These are phyloP conservation scores for Camponotus pennsylvanicus DNA, from an alignment of 1,140 invertebrate species.

Conservation along the genomic window DNA sequence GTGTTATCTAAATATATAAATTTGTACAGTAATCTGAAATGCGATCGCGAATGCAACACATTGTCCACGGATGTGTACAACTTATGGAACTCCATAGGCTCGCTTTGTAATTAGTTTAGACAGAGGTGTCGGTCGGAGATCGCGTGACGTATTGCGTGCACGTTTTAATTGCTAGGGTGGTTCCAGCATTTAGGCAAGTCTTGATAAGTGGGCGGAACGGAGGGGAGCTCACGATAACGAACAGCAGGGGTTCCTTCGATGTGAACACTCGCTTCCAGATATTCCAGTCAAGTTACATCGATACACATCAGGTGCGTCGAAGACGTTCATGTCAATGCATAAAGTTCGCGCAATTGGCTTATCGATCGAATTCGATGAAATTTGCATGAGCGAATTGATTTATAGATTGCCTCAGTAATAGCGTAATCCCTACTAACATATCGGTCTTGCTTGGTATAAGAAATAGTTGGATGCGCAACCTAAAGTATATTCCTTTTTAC, in stretches of 20 bases:
- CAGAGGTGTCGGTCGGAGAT: slow-evolving; percentile 69
- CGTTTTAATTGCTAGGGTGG: slow-evolving; percentile 76
- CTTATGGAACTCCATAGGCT: slow-evolving; percentile 23
- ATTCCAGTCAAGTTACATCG: slow-evolving; percentile 28
- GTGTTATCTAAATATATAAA: slow-evolving; percentile 11
- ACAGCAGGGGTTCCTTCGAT: not conserved
- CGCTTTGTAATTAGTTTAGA: slow-evolving; percentile 74
- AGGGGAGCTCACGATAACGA: slow-evolving; percentile 69
- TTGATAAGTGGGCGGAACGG: slow-evolving; percentile 73
- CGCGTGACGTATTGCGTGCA: slow-evolving; percentile 72
- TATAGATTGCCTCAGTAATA: not conserved
- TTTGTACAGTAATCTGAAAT: not conserved
- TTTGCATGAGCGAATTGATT: slow-evolving; percentile 35
- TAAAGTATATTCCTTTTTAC: not conserved
- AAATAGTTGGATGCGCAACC: too few relatives aligned
- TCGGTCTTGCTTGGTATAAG: not conserved
- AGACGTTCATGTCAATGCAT: slow-evolving; percentile 20
- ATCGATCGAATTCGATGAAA: slow-evolving; percentile 29
- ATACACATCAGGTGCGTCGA: slow-evolving; percentile 27
- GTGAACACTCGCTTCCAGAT: slow-evolving; percentile 35
- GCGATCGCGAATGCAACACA: not conserved
- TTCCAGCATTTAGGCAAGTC: slow-evolving; percentile 73
- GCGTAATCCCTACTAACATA: not conserved
- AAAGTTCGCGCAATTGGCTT: slow-evolving; percentile 25
- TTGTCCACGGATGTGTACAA: slow-evolving; percentile 35